phyloP scores from a whole-genome alignment of 2,113 vertebrate genomes.

The Emydocephalus ijimae region DNA sequence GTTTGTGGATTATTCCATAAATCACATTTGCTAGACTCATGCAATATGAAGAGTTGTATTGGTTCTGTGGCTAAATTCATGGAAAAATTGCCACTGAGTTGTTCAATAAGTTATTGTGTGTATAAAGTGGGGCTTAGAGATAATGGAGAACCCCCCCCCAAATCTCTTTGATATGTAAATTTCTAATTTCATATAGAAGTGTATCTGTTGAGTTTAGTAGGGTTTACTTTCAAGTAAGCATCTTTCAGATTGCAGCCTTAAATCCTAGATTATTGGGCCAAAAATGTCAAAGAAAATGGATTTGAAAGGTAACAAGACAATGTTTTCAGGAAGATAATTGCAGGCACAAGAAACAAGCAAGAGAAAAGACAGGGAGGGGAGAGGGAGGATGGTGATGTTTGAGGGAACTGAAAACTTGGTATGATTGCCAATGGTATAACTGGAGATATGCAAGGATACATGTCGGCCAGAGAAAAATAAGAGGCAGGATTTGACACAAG shows the following conservation, averaged over 20 bases:
- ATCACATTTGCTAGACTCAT: not conserved
- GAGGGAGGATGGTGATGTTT: not conserved
- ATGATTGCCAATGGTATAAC: not conserved
- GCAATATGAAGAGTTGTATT: not conserved
- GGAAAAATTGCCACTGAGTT: not conserved
- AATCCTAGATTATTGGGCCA: not conserved
- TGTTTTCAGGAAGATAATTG: not conserved
- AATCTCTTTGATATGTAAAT: not conserved
- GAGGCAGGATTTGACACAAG: not conserved
- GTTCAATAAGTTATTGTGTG: not conserved
- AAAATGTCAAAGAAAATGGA: not conserved
- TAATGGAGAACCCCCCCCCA: not conserved
- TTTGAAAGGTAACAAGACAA: not conserved
- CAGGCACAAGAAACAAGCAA: not conserved
- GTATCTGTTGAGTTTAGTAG: not conserved
- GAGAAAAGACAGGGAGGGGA: not conserved
- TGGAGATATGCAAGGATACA: not conserved
- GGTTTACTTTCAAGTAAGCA: not conserved
- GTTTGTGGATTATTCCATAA: not conserved
- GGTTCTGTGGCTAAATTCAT: not conserved
- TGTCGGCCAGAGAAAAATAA: not conserved
- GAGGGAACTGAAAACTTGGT: not conserved
- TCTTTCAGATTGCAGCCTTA: not conserved
- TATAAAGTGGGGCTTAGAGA: not conserved
- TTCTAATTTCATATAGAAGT: not conserved